These are phyloP conservation scores for Drosophila ananassae DNA, from an alignment of 1,140 invertebrate species.

Conservation along the genomic window DNA sequence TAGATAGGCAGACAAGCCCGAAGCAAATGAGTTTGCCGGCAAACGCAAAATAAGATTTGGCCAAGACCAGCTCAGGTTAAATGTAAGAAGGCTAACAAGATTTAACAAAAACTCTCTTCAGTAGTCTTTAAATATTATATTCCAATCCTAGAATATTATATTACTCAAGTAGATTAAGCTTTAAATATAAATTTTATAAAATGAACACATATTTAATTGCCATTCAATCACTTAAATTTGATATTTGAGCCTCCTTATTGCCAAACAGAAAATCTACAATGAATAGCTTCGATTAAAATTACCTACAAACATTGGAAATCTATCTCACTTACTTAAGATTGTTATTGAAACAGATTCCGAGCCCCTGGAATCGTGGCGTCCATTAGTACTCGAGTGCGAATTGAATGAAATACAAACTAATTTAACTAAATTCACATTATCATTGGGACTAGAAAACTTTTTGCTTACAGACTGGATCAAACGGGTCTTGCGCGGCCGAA, in stretches of 20 bases:
- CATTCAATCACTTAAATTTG: no score
- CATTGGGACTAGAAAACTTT: slow-evolving; percentile 28
- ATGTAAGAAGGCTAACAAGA: slow-evolving; percentile 8
- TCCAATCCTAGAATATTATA: neutral
- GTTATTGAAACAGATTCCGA: slow-evolving; percentile 32
- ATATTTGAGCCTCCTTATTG: neutral
- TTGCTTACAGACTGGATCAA: slow-evolving; percentile 2
- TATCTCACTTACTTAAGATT: slow-evolving; percentile 45
- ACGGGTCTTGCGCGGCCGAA: slow-evolving; percentile 22
- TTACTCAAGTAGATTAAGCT: neutral
- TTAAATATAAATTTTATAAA: no score
- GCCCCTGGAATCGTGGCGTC: slow-evolving; percentile 36
- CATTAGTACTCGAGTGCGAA: slow-evolving; percentile 60
- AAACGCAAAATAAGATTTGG: slow-evolving; percentile 2
- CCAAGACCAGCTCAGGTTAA: slow-evolving; percentile 2
- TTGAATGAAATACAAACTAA: slow-evolving; percentile 79
- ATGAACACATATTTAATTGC: no score
- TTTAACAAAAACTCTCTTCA: neutral
- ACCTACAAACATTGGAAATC: slow-evolving; percentile 4
- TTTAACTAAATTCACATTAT: slow-evolving; percentile 61
- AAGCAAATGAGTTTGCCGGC: slow-evolving; percentile 13
- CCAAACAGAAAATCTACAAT: slow-evolving; percentile 19
- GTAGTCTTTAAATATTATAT: neutral
- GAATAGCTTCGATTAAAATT: neutral
- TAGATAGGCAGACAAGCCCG: slow-evolving; percentile 8